These are phyloP conservation scores for Apamea sordens DNA, from an alignment of 2,888 invertebrate genomes.

Conservation along the genomic window DNA sequence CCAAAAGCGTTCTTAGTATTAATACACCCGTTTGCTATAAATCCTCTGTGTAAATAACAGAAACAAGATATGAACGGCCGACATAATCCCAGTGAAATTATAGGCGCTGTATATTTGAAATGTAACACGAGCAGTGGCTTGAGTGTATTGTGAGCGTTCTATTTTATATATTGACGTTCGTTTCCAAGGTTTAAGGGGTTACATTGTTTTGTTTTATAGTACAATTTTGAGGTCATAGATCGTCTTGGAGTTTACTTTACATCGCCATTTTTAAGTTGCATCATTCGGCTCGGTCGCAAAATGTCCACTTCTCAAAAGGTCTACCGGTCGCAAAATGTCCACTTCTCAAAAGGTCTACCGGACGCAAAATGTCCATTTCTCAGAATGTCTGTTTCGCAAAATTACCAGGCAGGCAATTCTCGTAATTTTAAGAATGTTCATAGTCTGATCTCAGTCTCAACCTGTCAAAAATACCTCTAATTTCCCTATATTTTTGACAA, in stretches of 20 bases:
- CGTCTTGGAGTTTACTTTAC: background rate
- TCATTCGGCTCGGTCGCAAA: too few species aligned
- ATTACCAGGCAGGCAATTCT: too few species aligned
- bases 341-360: too few species aligned
- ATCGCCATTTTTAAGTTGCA: background rate
- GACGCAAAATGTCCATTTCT: too few species aligned
- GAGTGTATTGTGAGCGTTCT: constrained; percentile 23
- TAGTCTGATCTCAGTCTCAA: too few species aligned
- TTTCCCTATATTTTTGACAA: too few species aligned
- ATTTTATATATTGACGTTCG: constrained; percentile 29
- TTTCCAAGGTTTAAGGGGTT: background rate
- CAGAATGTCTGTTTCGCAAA: too few species aligned
- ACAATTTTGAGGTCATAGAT: background rate
- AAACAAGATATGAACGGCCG: constrained; percentile 50
- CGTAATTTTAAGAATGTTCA: too few species aligned
- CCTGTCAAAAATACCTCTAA: too few species aligned
- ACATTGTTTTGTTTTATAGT: constrained; percentile 14
- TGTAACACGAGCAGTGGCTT: constrained; percentile 16
- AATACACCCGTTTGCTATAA: constrained; percentile 34
- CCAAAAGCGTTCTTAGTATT: constrained; percentile 1
- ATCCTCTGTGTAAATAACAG: constrained; percentile 45
- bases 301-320: too few species aligned
- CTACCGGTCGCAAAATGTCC: too few species aligned
- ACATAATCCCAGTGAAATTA: constrained; percentile 52
- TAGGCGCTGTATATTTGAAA: constrained; percentile 36